Evolutionary conservation across 2,797 vertebrate genomes (phyloP), one percentile per base, ranked within the genome.

Genomic region (Caiman crocodilus): DNA sequence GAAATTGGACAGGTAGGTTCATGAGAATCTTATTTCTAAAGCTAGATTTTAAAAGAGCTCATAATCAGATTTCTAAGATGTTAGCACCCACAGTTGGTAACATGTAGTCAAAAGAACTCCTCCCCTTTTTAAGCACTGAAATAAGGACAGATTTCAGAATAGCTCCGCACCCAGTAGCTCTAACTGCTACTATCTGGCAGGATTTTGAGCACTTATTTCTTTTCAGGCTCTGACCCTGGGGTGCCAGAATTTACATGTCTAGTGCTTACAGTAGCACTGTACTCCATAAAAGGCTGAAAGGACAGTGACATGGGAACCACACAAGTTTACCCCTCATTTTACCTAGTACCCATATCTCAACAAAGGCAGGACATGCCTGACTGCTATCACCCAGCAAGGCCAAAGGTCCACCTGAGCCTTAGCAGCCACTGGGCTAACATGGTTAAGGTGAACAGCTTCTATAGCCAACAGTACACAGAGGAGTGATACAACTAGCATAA

Each of bases 241-340:
- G 55, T 59, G 80, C 73, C 73, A 74, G 26, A 64, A 10, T 4
- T 13, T 15, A 15, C 10, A 23, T 57, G 58, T 12, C 61, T 78
- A 28, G 17, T 2, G 4, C 35, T 35, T 16, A 85, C 2, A 2
- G 0, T 16, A 17, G 56, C 58, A 30, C 12, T 79, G 18, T 63
- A 8, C 14, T 26, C 82, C 74, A 50, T 15, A 57, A 42, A 17
- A 20, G 1, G 14, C 18, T 42, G 59, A 4, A 8, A 1, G 1
- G 35, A 15, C 23, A 59, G 20, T 0, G 1, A 75, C 42, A 14
- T 63, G n/a, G 16, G 13, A 78, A 3, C 14, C 6, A 0, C 1
- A 1, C 21, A 1, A 30, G 32, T 3, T 55, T 28, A 20, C 6
- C 2, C 16, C 7, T 3, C 64, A 10, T 58, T 30, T 30, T 4